Evolutionary conservation across 2,797 vertebrate genomes (phyloP).

Genomic region (Mormyrus proboscirostris): DNA sequence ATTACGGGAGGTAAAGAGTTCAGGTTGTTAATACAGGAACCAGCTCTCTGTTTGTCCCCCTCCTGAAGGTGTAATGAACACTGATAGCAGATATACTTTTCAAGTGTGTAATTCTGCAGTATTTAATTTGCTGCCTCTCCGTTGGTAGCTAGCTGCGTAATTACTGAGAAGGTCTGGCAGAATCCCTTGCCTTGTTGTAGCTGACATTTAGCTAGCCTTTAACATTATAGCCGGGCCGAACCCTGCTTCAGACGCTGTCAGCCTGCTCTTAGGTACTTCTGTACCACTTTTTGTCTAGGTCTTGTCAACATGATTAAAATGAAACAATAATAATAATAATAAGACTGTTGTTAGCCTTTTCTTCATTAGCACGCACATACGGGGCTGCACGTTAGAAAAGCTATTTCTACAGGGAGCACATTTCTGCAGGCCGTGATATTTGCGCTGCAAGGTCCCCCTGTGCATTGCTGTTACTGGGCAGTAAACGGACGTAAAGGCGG

Average conservation of each 20-base stretch:
- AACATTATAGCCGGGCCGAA: not conserved
- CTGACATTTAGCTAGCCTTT: slow-evolving; percentile 9
- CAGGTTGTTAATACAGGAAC: not conserved
- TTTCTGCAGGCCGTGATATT: not conserved
- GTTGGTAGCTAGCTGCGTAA: not conserved
- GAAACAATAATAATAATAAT: not conserved
- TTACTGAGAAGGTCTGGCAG: not conserved
- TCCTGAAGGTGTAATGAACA: slow-evolving; percentile 3
- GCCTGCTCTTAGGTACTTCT: not conserved
- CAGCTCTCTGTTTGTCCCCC: not conserved
- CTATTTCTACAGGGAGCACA: not conserved
- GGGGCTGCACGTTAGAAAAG: not conserved
- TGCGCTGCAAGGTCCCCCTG: not conserved
- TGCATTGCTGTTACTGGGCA: slow-evolving; percentile 3
- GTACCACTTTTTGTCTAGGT: not conserved
- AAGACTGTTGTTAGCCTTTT: not conserved
- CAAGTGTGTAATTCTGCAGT: slow-evolving; percentile 13
- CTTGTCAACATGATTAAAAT: not conserved
- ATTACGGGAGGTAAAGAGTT: not conserved
- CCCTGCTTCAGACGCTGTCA: not conserved
- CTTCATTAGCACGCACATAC: not conserved
- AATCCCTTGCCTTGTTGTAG: not conserved
- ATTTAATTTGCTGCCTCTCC: slow-evolving; percentile 6
- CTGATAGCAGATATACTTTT: not conserved
- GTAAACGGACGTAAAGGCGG: not conserved